These are phyloP conservation scores for Helostoma temminkii DNA, from an alignment of 2,797 vertebrate species.

Conservation along the genomic window DNA sequence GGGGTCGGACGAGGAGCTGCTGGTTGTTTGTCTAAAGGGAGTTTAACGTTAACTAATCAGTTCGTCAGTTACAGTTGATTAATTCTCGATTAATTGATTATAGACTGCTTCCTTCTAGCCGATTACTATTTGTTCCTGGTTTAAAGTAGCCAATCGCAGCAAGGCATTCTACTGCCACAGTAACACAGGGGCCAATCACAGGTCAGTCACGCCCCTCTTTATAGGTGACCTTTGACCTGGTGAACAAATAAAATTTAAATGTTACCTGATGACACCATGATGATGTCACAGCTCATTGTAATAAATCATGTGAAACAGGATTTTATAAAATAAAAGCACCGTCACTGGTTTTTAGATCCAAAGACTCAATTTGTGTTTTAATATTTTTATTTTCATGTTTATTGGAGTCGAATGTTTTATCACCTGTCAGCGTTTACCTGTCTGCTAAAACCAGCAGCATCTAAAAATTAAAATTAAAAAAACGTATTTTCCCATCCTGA, in stretches of 20 bases:
- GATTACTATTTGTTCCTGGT: slow-evolving; percentile 23
- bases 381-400: not conserved
- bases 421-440: no score
- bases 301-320: slow-evolving; percentile 65
- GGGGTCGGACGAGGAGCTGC: slow-evolving; percentile 27
- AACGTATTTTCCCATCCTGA: no score
- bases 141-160: slow-evolving; percentile 55
- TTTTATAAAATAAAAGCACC: slow-evolving; percentile 81
- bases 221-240: slow-evolving; percentile 39
- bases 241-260: slow-evolving; percentile 67
- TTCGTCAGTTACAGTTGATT: slow-evolving; percentile 3
- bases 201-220: slow-evolving; percentile 11
- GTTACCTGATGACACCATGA: slow-evolving; percentile 74
- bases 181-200: slow-evolving; percentile 60
- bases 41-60: slow-evolving; percentile 36
- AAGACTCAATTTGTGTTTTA: slow-evolving; percentile 4
- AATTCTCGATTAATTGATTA: slow-evolving; percentile 26
- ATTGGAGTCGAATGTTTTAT: no score
- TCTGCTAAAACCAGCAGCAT: no score
- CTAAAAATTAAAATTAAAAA: no score
- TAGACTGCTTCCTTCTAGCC: slow-evolving; percentile 29
- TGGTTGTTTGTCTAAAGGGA: slow-evolving; percentile 25
- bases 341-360: slow-evolving; percentile 31
- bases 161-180: slow-evolving; percentile 72
- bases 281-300: slow-evolving; percentile 76